phyloP scores from a whole-genome alignment of 2,113 vertebrate genomes.

The Eclectus roratus region DNA sequence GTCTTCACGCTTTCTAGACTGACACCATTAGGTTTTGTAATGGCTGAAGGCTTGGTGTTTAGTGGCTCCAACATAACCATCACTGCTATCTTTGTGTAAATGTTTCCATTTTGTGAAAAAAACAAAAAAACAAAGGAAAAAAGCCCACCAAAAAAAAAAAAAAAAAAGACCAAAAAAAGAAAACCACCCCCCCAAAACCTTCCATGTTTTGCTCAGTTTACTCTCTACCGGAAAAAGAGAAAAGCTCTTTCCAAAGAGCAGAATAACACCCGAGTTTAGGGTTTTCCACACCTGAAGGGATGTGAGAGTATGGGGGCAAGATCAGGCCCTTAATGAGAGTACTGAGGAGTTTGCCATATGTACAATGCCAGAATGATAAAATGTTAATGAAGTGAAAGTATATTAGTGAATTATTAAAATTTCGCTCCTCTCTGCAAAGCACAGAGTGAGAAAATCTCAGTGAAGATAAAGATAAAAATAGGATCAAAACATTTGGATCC shows the following conservation, averaged over 20 bases:
- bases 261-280: neutral
- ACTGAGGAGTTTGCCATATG: slow-evolving; percentile 50
- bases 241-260: slow-evolving; percentile 17
- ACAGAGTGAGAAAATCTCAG: slow-evolving; percentile 31
- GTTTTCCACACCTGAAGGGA: neutral
- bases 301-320: neutral
- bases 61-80: neutral
- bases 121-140: no score
- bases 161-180: neutral
- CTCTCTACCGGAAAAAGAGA: neutral
- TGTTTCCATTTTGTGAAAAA: neutral
- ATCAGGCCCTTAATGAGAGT: slow-evolving; percentile 24
- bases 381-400: slow-evolving; percentile 65
- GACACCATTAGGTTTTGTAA: neutral
- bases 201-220: slow-evolving; percentile 8
- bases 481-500: slow-evolving; percentile 54
- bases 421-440: slow-evolving; percentile 42
- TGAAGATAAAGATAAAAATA: slow-evolving; percentile 51
- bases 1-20: neutral
- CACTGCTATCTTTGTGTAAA: slow-evolving; percentile 1
- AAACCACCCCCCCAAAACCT: neutral
- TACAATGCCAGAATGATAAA: slow-evolving; percentile 54
- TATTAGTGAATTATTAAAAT: slow-evolving; percentile 69
- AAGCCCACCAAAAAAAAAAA: no score
- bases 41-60: neutral